phyloP scores from a whole-genome alignment of 2,888 invertebrate species.

The Tachina fera region DNA sequence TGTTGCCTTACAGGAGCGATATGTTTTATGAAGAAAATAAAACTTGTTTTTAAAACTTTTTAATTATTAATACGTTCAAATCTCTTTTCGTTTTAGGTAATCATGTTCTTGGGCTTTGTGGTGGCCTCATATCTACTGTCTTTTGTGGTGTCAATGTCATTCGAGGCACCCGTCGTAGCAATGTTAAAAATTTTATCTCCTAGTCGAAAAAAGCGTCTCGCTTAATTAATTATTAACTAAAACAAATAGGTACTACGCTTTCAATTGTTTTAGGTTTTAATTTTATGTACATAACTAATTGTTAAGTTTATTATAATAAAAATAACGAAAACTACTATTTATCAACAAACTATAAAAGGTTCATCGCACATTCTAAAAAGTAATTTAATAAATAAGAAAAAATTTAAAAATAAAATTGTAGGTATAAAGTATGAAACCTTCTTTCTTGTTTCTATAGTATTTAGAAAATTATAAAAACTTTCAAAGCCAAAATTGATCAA shows the following conservation, averaged over 20 bases:
- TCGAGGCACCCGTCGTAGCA: conserved; percentile 93
- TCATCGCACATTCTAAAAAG: conserved; percentile 23
- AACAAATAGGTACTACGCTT: conserved; percentile 65
- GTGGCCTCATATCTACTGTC: conserved; percentile 90
- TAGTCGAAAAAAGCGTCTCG: conserved; percentile 83
- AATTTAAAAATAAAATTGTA: not conserved
- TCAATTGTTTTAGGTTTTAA: conserved; percentile 64
- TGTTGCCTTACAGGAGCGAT: no score
- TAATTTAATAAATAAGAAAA: not conserved
- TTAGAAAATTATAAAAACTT: conserved; percentile 25
- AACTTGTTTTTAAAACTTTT: not conserved
- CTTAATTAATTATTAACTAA: conserved; percentile 73
- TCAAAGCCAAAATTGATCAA: not conserved
- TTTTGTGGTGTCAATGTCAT: conserved; percentile 90
- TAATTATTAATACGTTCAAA: not conserved
- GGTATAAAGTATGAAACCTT: not conserved
- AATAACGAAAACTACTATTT: conserved; percentile 56
- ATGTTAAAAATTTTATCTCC: conserved; percentile 89
- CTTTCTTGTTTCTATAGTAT: not conserved
- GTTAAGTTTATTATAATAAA: conserved; percentile 61
- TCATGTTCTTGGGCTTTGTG: conserved; percentile 92
- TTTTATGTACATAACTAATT: conserved; percentile 70
- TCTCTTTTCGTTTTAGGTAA: conserved; percentile 84
- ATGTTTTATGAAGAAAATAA: not conserved
- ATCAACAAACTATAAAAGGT: conserved; percentile 46